A percentile compares a stretch with the other conserved stretches of the same genome.
Evolutionary conservation across 2,797 vertebrate genomes (phyloP).

Genomic region (Myoxocephalus aenaeus): DNA sequence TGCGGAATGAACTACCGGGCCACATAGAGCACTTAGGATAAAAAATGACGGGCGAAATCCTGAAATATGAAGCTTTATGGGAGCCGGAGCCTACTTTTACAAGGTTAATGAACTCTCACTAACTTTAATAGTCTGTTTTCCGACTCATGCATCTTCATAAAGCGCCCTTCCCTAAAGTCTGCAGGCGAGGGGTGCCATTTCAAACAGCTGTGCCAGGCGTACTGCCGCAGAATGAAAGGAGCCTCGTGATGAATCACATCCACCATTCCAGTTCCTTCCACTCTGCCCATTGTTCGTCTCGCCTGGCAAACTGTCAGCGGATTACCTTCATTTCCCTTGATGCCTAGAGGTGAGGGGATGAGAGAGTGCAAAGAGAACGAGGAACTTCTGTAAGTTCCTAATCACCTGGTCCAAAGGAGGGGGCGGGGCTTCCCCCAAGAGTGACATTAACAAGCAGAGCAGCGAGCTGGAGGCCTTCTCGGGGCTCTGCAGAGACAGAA

Average conservation of each 20-base stretch:
- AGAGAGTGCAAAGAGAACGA: conserved; percentile 53
- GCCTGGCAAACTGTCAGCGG: conserved; percentile 36
- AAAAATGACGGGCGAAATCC: conserved; percentile 66
- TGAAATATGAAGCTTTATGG: conserved; percentile 76
- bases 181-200: conserved; percentile 73
- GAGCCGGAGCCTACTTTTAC: conserved; percentile 73
- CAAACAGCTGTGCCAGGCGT: conserved; percentile 73
- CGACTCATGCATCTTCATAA: conserved; percentile 81
- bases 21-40: conserved; percentile 65
- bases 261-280: conserved; percentile 35
- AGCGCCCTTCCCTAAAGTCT: conserved; percentile 72
- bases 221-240: conserved; percentile 59
- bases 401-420: conserved; percentile 70
- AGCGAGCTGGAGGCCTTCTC: conserved; percentile 54
- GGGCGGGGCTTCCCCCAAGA: conserved; percentile 45
- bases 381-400: conserved; percentile 62
- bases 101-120: conserved; percentile 84
- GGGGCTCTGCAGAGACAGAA: conserved; percentile 29
- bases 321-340: too few species aligned
- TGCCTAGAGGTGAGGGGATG: too few species aligned
- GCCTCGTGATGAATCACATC: conserved; percentile 71
- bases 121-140: conserved; percentile 82
- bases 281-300: conserved; percentile 54
- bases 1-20: conserved; percentile 74
- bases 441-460: conserved; percentile 66